Evolutionary conservation across 2,113 vertebrate species (phyloP).

Genomic region (Ptilorrhoa leucosticta): DNA sequence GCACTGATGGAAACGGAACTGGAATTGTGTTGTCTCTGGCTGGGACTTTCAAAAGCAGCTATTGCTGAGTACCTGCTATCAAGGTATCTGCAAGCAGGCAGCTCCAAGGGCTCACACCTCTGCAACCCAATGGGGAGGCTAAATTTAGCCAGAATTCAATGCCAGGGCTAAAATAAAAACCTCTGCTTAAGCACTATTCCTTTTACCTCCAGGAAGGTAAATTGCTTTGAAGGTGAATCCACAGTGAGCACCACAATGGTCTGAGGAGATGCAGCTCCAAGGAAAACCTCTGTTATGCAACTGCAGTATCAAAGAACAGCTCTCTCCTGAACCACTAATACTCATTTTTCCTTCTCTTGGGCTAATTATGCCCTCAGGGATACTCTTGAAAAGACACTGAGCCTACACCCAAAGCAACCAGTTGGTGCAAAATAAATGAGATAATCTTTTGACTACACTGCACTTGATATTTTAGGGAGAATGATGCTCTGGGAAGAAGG

Average conservation of each 20-base stretch:
- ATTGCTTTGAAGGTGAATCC: background rate
- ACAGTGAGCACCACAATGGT: background rate
- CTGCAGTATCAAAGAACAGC: background rate
- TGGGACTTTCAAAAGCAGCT: background rate
- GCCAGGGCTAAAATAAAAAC: background rate
- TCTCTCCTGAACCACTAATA: background rate
- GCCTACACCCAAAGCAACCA: background rate
- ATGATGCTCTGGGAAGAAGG: background rate
- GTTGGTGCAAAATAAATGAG: background rate
- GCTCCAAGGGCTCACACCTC: background rate
- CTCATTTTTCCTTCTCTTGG: background rate
- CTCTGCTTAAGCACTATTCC: background rate
- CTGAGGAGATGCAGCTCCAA: background rate
- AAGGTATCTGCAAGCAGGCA: background rate
- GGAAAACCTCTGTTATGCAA: background rate
- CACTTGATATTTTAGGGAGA: background rate
- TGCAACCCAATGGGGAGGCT: background rate
- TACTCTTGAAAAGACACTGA: background rate
- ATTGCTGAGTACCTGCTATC: background rate
- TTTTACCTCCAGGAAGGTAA: background rate
- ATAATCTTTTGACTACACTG: background rate
- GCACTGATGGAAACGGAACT: background rate
- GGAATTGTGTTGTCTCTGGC: background rate
- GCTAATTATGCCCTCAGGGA: constrained; percentile 24
- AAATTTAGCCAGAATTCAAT: background rate